Conservation (phyloP, 2,797 vertebrate species). For the Gastrophryne carolinensis region DNA sequence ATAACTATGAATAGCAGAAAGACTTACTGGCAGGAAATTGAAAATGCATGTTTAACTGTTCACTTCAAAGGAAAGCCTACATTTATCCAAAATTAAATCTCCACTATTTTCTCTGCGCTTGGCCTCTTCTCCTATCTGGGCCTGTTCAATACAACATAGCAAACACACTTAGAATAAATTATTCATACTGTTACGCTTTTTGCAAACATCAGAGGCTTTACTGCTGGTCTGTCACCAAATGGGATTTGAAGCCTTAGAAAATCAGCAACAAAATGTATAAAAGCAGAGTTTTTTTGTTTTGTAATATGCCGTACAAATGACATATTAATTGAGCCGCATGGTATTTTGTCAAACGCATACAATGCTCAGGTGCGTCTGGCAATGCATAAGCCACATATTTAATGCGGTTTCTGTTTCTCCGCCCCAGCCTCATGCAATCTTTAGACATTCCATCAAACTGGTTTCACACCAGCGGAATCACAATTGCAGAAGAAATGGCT, state of each 20-base stretch:
- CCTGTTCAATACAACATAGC: conserved; percentile 40
- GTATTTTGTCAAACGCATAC: too few species aligned
- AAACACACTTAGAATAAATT: conserved; percentile 37
- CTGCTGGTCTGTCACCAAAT: not conserved
- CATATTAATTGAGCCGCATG: not conserved
- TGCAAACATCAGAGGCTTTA: conserved; percentile 38
- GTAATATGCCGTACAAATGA: not conserved
- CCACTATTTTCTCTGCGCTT: conserved; percentile 33
- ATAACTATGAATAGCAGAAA: conserved; percentile 38
- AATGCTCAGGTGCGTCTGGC: too few species aligned
- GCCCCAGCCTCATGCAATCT: too few species aligned
- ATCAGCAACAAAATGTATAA: conserved; percentile 2
- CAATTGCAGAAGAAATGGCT: too few species aligned
- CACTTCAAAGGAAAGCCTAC: conserved; percentile 37
- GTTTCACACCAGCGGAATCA: too few species aligned
- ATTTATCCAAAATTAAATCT: conserved; percentile 42
- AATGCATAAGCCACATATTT: too few species aligned
- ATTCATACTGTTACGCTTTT: conserved; percentile 25
- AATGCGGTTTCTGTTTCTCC: too few species aligned
- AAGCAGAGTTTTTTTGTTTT: not conserved
- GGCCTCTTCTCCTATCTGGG: conserved; percentile 30
- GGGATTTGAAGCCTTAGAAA: not conserved
- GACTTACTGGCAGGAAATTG: conserved; percentile 40
- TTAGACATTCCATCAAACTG: too few species aligned
- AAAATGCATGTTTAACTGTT: conserved; percentile 45